Evolutionary conservation across 2,113 vertebrate genomes (phyloP).

Genomic region (Halcyon senegalensis): DNA sequence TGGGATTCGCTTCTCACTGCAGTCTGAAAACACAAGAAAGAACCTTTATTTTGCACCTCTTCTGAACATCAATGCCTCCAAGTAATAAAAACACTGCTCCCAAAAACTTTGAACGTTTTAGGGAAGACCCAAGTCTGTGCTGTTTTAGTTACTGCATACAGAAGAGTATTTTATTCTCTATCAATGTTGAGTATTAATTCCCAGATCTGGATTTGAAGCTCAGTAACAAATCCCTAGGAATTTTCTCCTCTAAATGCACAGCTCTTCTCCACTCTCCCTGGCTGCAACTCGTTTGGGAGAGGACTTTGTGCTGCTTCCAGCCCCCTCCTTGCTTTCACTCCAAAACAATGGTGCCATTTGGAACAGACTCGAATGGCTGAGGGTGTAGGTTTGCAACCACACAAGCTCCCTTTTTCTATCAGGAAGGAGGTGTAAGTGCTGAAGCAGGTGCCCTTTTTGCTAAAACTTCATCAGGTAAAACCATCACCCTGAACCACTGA

Average conservation of each 20-base stretch:
- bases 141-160: background rate
- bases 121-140: accelerated
- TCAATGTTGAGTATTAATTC: background rate
- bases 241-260: background rate
- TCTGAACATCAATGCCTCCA: background rate
- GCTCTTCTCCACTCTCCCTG: too few species aligned
- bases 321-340: accelerated
- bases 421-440: accelerated
- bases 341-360: accelerated
- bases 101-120: background rate
- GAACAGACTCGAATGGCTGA: accelerated
- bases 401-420: accelerated
- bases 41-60: background rate
- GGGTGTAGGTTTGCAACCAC: accelerated
- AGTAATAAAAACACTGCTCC: background rate
- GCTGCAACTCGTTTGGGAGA: accelerated
- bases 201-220: background rate
- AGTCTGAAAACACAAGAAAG: accelerated
- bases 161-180: background rate
- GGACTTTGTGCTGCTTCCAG: background rate
- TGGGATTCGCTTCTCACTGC: background rate
- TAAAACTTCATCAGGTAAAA: background rate
- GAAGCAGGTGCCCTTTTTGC: background rate
- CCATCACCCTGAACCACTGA: accelerated
- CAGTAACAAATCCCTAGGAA: background rate